These are phyloP conservation scores for Caenorhabditis sulstoni DNA, from an alignment of 2,888 invertebrate species.

Conservation along the genomic window DNA sequence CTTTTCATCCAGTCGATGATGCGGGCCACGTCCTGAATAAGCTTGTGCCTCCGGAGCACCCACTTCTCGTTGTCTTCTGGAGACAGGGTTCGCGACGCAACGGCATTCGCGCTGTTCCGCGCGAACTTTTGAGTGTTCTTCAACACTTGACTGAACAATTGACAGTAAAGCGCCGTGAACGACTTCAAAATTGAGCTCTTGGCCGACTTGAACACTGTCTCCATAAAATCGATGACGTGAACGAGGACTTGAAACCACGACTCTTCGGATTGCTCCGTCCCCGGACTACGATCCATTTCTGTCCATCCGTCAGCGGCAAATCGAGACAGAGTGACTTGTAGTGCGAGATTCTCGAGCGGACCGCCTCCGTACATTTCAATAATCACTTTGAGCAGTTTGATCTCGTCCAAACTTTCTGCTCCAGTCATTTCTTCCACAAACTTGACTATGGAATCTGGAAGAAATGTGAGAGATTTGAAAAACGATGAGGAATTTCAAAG, in stretches of 20 bases:
- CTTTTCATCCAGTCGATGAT: constrained; percentile 53
- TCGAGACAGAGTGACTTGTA: constrained; percentile 37
- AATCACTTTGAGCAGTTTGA: constrained; percentile 30
- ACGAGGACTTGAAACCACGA: constrained; percentile 39
- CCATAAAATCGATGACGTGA: constrained; percentile 29
- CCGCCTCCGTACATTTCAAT: constrained; percentile 44
- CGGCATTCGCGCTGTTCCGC: constrained; percentile 28
- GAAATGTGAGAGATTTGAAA: no score
- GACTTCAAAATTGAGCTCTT: constrained; percentile 47
- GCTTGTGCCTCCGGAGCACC: constrained; percentile 41
- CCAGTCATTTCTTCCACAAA: constrained; percentile 40
- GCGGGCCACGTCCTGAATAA: constrained; percentile 44
- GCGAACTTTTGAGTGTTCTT: constrained; percentile 44
- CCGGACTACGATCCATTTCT: constrained; percentile 25
- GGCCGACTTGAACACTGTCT: constrained; percentile 29
- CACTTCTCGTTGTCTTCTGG: constrained; percentile 13
- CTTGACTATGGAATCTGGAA: constrained; percentile 32
- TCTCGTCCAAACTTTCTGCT: constrained; percentile 32
- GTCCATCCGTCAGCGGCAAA: constrained; percentile 46
- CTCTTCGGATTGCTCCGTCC: constrained; percentile 29
- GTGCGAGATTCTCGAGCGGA: constrained; percentile 27
- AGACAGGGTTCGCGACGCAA: constrained; percentile 20
- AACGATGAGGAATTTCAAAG: no score
- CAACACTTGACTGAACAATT: constrained; percentile 43
- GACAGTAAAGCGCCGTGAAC: constrained; percentile 40